Evolutionary conservation across 2,113 vertebrate genomes (phyloP), one percentile per base, ranked within the genome.

Genomic region (Laterallus jamaicensis): DNA sequence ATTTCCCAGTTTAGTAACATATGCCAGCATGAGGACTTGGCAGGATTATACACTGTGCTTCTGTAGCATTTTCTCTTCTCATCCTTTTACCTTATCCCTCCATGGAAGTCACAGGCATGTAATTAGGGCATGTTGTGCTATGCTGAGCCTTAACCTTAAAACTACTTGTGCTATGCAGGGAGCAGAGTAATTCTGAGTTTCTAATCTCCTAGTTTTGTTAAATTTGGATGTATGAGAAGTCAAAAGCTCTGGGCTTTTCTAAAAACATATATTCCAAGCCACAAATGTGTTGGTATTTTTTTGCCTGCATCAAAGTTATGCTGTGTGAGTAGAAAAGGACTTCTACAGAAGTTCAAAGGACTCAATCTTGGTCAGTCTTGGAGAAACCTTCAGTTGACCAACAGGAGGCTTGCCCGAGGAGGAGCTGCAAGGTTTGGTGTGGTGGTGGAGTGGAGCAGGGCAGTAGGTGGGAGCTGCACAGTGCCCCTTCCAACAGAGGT

Each of bases 381-480:
- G 70, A 26, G 58, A 28, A 55, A 11, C 11, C 20, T 85, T 21
- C 7, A 67, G 9, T 9, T 74, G n/a, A 12, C 70, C 17, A 15
- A 5, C 12, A 7, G 42, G 37, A 63, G 31, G 11, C 84, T n/a
- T 56, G 49, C 31, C 37, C 37, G 21, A 82, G 73, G 32, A 58
- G 52, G 17, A 64, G 56, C 50, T 66, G 55, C 12, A 8, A 0
- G 0, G 0, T 79, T 17, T 29, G 42, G 8, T 39, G 49, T 10
- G 19, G 11, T 12, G 22, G 17, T 14, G 25, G 26, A 58, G 42
- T 1, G 5, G 16, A 5, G 29, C 5, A 0, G 11, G 31, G 42
- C 42, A 28, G 54, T 6, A 59, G 32, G 35, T 32, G 56, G 16
- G 31, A 49, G 16, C 14, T 75, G 13, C 19, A 21, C 6, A 8